Conservation (phyloP, 1,140 invertebrate genomes). For the Laupala kohalensis region DNA sequence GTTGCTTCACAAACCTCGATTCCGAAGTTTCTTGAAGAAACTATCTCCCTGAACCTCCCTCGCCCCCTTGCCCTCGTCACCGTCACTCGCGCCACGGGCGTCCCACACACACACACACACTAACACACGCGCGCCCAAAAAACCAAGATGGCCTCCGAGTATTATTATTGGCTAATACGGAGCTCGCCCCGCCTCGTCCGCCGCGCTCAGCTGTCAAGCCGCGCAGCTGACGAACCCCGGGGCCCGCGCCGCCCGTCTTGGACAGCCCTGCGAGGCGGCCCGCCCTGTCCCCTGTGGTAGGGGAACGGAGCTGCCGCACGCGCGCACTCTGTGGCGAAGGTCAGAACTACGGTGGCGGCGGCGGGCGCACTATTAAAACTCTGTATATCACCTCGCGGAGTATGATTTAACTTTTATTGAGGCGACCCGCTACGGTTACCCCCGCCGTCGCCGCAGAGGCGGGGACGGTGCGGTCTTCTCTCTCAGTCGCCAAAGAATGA, state of each 20-base stretch:
- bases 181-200: conserved; percentile 8
- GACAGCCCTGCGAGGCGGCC: neutral
- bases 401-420: neutral
- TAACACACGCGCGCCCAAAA: neutral
- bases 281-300: neutral
- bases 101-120: neutral
- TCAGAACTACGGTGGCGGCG: neutral
- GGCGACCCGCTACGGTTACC: too few species aligned
- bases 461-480: neutral
- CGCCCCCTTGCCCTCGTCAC: too few species aligned
- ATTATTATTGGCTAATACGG: conserved; percentile 14
- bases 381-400: neutral
- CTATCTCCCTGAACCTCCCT: neutral
- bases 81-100: neutral
- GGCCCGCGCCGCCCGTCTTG: neutral
- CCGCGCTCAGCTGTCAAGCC: conserved; percentile 1
- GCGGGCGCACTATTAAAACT: neutral
- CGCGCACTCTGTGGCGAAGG: neutral
- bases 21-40: neutral
- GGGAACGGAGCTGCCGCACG: neutral
- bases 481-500: neutral
- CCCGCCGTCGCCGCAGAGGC: too few species aligned
- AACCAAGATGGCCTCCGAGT: conserved; percentile 12
- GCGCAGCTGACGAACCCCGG: neutral
- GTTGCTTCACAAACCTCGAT: too few species aligned